Percentiles rank a stretch among this genome's conserved stretches.
Conservation (phyloP, 2,113 vertebrate genomes). For the Pseudois nayaur region DNA sequence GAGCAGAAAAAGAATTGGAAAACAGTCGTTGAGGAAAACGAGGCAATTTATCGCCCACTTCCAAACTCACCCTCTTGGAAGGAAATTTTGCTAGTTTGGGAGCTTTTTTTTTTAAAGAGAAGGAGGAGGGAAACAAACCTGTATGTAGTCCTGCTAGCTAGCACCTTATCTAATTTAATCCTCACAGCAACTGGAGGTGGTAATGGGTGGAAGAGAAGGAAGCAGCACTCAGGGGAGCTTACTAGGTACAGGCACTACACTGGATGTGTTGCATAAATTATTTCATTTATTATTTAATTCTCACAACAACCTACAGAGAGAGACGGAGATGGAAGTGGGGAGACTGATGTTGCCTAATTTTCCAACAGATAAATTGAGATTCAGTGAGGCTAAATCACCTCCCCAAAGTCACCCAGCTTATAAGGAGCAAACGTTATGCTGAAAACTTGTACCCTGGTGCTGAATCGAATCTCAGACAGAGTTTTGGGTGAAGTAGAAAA, state of each 20-base stretch:
- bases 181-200: not conserved
- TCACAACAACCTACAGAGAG: not conserved
- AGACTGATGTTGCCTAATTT: not conserved
- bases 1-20: not conserved
- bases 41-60: not conserved
- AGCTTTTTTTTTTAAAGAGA: not conserved
- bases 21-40: rapidly evolving
- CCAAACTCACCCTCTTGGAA: not conserved
- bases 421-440: not conserved
- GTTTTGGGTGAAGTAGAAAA: not conserved
- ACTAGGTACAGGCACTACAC: rapidly evolving
- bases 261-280: not conserved
- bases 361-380: not conserved
- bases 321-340: not conserved
- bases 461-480: not conserved
- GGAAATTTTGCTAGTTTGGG: not conserved
- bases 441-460: not conserved
- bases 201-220: not conserved
- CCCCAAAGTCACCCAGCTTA: not conserved
- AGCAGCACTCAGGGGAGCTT: not conserved
- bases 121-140: not conserved
- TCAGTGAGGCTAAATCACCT: not conserved
- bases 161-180: not conserved
- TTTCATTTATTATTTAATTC: not conserved
- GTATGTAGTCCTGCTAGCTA: not conserved